Conservation (phyloP, 2,113 vertebrate species). For the Puffinus mauretanicus region DNA sequence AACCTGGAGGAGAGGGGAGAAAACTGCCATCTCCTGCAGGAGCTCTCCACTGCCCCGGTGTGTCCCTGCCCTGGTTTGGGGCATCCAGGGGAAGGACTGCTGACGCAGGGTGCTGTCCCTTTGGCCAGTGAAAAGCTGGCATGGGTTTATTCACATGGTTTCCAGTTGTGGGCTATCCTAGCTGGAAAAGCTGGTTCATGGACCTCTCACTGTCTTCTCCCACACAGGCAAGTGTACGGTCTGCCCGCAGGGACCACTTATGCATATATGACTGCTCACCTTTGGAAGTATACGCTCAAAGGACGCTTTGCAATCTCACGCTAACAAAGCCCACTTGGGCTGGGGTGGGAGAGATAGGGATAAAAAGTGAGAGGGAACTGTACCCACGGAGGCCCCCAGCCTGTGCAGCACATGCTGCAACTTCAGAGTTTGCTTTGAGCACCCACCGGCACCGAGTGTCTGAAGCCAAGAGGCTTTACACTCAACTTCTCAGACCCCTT, state of each 20-base stretch:
- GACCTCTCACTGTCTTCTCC: background rate
- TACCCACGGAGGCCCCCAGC: rapidly evolving
- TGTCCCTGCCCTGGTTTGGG: background rate
- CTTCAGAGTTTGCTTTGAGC: background rate
- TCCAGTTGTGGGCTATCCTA: background rate
- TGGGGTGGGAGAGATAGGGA: background rate
- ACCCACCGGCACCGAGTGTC: rapidly evolving
- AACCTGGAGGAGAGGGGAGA: background rate
- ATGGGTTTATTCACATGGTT: background rate
- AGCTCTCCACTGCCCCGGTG: rapidly evolving
- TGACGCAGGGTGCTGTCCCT: background rate
- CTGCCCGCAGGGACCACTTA: rapidly evolving
- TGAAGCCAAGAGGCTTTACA: background rate
- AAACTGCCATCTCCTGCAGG: background rate
- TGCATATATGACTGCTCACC: rapidly evolving
- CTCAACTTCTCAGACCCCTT: background rate
- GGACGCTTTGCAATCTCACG: background rate
- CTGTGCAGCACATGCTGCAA: background rate
- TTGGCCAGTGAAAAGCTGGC: background rate
- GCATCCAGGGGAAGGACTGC: background rate
- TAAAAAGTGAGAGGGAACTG: background rate
- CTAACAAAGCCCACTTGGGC: background rate
- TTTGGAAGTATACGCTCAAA: background rate
- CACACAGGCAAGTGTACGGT: rapidly evolving
- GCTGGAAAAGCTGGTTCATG: background rate